Evolutionary conservation across 1,140 invertebrate species (phyloP), one percentile per base, ranked within the genome.

Genomic region (Heliconius hewitsoni): DNA sequence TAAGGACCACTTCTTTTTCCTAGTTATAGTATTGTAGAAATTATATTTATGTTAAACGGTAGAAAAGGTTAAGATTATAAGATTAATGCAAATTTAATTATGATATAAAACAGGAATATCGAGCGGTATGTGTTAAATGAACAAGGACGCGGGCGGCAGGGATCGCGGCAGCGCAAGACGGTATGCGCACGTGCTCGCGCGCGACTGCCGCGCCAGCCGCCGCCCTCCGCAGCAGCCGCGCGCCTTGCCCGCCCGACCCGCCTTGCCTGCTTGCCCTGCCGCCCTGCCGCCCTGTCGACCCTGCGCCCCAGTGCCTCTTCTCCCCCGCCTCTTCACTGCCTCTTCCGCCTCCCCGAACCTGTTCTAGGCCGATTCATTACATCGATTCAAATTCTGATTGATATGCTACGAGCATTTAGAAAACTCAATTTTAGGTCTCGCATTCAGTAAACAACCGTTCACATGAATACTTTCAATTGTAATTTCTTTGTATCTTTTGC

Each of bases 171-270:
- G 90, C 88, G 89, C 89, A 87, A 87, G 81, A 89, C 86, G 89
- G 84, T 89, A 82, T 91, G 90, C 91, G 93, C 91, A 92, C 89
- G 90, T 91, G 89, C 85, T 87, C 87, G 92, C 91, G 93, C 87
- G 90, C 92, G 93, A 90, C 93, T 94, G 88, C 90, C 90, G 89
- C 86, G 86, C 81, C 84, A 72, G 81, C 84, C 82, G 86, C 85
- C 85, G 87, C 86, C 84, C 85, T 80, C 86, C 83, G 82, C 85
- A 60, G 83, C 82, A 84, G 81, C 80, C 83, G 75, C 83, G 83
- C 84, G 81, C 82, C 85, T 78, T 85, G 80, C 81, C 79, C 85
- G 86, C 83, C 84, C 84, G 79, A 82, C 78, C 81, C 80, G 78
- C 84, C 77, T 80, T 81, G 79, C 84, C 83, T 66, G 70, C 77